phyloP scores from a whole-genome alignment of 2,888 invertebrate species.

The Clistopyga incitator region DNA sequence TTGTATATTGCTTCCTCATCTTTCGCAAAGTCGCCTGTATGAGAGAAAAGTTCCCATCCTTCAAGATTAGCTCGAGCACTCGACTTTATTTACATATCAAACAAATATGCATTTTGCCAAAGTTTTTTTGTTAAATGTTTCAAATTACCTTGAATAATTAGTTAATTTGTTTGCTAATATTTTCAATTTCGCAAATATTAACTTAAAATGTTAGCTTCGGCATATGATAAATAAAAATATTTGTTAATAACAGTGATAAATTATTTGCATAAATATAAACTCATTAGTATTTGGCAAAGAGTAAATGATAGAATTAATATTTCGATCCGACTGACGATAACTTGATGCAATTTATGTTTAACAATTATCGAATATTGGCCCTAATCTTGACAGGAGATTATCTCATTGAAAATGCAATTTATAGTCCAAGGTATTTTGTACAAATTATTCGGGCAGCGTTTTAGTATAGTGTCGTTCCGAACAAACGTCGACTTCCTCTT shows the following conservation, averaged over 20 bases:
- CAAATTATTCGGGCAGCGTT: conserved; percentile 54
- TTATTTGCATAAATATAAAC: no score
- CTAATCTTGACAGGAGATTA: conserved; percentile 3
- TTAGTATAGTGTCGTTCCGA: conserved; percentile 46
- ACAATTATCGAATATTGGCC: not conserved
- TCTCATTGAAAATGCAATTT: conserved; percentile 28
- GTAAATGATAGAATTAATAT: no score
- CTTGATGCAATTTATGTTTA: not conserved
- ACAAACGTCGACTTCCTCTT: conserved; percentile 67
- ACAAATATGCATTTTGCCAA: no score
- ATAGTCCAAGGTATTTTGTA: conserved; percentile 40
- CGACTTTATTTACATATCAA: not conserved
- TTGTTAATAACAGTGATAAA: no score
- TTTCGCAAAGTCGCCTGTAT: not conserved
- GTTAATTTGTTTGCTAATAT: no score
- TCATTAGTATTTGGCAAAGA: no score
- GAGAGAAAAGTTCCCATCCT: not conserved
- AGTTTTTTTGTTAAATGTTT: no score
- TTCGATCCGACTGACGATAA: no score
- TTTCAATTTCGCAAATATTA: no score
- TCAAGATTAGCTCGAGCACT: not conserved
- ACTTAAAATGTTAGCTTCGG: no score
- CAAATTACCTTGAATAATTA: no score
- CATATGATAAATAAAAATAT: no score
- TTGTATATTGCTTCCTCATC: not conserved